Conservation (phyloP, 2,113 vertebrate species). For the Megaptera novaeangliae region DNA sequence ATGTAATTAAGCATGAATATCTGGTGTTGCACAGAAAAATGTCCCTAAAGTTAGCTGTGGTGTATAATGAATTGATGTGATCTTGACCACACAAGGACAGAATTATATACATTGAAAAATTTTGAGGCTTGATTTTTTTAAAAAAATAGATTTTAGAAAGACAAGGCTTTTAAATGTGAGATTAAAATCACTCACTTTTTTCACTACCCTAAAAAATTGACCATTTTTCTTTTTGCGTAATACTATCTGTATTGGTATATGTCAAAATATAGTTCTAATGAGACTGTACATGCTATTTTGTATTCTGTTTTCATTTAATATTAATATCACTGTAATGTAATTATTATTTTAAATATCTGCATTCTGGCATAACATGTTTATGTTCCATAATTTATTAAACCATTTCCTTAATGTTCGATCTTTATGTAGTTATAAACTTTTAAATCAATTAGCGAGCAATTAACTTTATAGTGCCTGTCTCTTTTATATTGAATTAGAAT, state of each 20-base stretch:
- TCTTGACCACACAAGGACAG: neutral
- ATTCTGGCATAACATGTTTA: neutral
- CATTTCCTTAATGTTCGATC: neutral
- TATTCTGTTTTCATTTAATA: neutral
- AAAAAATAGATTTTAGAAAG: neutral
- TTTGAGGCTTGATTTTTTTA: neutral
- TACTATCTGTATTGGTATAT: neutral
- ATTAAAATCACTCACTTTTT: conserved; percentile 33
- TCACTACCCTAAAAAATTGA: neutral
- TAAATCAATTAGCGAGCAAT: neutral
- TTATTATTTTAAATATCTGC: neutral
- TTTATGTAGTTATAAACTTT: conserved; percentile 5
- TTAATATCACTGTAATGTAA: neutral
- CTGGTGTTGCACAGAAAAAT: neutral
- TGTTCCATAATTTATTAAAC: neutral
- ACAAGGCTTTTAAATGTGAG: neutral
- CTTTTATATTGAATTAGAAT: neutral
- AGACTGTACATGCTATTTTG: neutral
- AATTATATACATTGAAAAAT: neutral
- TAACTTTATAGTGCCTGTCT: neutral
- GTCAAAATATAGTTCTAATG: neutral
- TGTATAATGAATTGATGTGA: neutral
- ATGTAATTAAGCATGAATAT: neutral
- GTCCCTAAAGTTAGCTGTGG: neutral
- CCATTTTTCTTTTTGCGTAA: neutral